Base-by-base conservation (phyloP, 2,888 invertebrate species). In the Epinotia bilunana region DNA sequence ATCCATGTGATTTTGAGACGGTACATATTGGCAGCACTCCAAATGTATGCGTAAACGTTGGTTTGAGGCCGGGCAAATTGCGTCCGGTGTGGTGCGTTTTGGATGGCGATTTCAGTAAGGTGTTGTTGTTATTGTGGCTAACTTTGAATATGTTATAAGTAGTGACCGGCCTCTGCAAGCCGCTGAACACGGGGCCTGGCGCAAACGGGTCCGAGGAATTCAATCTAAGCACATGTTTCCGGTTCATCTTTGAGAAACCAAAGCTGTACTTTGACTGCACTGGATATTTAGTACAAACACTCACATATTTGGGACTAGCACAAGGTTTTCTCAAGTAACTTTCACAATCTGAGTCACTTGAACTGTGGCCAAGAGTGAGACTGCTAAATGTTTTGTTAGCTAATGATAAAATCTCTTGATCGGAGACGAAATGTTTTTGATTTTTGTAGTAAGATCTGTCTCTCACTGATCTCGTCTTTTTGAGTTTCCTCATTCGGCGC, bases 351-450 rank as follows among this genome's bases (percentile, higher is more conserved):
- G 94, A 94, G 79, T 94, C 94, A 82, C 94, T 94, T 7, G 94
- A 93, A 83, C 94, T 95, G 79, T 95, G 95, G 0, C 95, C 95
- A 57, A 95, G 86, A 43, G 94, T 95, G 13, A 95, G 89, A 61
- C 94, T 95, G 78, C 88, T 94, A 76, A 93, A 91, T 28, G 94
- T 92, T 88, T 94, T 93, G 80, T 93, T 94, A 2, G 95, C 95
- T 73, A 95, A 84, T 79, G 95, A 88, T 61, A 95, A 81, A 80
- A 95, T 95, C 81, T 95, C 95, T 86, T 95, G 95, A 73, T 95
- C 95, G 2, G 94, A 94, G 12, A 94, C 93, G 78, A 95, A 92
- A 79, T 95, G 92, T 82, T 94, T 95, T 82, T 94, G 94, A 83
- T 94, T 94, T 84, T 94, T 94, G 76, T 94, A 94, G 80, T 94